phyloP scores from a whole-genome alignment of 2,797 vertebrate genomes.

The Amblyraja radiata region DNA sequence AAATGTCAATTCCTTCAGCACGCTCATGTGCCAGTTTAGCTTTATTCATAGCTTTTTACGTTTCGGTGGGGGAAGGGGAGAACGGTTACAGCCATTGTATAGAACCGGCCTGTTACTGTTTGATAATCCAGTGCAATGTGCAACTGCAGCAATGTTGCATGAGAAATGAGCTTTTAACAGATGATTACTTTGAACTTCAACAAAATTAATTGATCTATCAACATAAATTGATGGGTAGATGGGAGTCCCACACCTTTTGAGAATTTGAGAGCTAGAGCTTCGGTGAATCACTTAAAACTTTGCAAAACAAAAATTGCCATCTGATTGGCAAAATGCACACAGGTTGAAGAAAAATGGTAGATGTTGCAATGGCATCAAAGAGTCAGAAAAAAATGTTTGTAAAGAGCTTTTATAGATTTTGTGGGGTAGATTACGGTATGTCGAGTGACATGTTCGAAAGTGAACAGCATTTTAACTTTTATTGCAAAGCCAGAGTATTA shows the following conservation, averaged over 20 bases:
- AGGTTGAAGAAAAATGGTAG: neutral
- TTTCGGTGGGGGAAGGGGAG: too few species aligned
- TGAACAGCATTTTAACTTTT: too few species aligned
- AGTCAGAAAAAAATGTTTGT: neutral
- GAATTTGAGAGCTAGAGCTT: neutral
- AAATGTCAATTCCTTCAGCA: neutral
- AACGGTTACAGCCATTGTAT: neutral
- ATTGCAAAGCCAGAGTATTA: too few species aligned
- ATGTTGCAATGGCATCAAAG: neutral
- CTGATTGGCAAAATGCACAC: neutral
- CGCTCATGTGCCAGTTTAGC: neutral
- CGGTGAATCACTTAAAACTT: neutral
- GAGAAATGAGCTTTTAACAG: neutral
- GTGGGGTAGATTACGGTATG: neutral
- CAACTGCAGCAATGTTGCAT: neutral
- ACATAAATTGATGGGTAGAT: neutral
- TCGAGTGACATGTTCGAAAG: neutral
- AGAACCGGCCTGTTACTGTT: neutral
- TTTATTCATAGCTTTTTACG: neutral
- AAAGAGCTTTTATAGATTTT: neutral
- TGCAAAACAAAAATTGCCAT: neutral
- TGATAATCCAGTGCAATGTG: neutral
- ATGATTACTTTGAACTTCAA: neutral
- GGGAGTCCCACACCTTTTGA: neutral
- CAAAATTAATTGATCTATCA: neutral